phyloP scores from a whole-genome alignment of 2,888 invertebrate genomes.

The Thera obeliscata region DNA sequence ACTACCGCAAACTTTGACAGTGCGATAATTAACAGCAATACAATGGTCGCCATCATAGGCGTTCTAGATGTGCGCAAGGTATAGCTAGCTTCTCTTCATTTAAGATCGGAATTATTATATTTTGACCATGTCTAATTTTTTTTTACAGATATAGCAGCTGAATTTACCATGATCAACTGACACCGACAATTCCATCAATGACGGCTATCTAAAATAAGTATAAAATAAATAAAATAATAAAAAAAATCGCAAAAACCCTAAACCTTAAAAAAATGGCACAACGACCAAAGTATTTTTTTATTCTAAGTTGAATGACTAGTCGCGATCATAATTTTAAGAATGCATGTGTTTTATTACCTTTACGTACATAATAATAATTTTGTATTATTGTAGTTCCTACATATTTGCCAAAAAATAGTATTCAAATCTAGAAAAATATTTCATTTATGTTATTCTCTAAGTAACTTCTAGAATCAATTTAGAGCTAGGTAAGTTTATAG shows the following conservation, averaged over 20 bases:
- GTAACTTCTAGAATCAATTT: neutral
- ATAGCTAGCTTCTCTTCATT: too few relatives aligned
- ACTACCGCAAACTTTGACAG: too few relatives aligned
- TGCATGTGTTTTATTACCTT: conserved; percentile 33
- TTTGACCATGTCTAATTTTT: conserved; percentile 10
- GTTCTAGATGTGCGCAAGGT: too few relatives aligned
- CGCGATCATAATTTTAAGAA: conserved; percentile 54
- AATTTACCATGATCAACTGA: conserved; percentile 66
- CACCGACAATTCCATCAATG: conserved; percentile 78
- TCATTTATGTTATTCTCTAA: neutral
- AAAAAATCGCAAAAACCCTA: conserved; percentile 77
- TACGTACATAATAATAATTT: conserved; percentile 30
- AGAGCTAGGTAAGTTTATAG: neutral
- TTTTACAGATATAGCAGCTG: conserved; percentile 56
- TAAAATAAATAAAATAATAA: conserved; percentile 54
- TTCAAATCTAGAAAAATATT: neutral
- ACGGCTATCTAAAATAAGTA: conserved; percentile 54
- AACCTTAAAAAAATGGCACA: conserved; percentile 83
- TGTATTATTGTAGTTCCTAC: conserved; percentile 52
- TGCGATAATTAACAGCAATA: too few relatives aligned
- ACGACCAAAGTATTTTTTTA: conserved; percentile 80
- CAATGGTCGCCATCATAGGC: too few relatives aligned
- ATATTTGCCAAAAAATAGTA: conserved; percentile 47
- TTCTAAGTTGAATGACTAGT: conserved; percentile 72
- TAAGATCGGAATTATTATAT: neutral